A percentile compares a stretch with the other conserved stretches of the same genome.
Conservation (phyloP, 2,888 invertebrate genomes). For the Rhogogaster chlorosoma region DNA sequence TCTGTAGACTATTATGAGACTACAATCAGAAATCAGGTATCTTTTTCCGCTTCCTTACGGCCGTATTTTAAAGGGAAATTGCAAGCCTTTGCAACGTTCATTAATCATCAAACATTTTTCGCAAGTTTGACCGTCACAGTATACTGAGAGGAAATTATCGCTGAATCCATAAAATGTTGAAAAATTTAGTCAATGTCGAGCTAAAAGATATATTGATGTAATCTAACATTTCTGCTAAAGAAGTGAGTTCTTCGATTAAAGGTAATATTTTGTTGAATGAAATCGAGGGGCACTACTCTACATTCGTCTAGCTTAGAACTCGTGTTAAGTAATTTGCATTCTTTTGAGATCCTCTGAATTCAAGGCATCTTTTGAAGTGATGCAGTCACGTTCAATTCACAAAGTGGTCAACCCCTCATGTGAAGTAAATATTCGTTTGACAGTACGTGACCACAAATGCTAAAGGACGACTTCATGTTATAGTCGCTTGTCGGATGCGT, state of each 20-base stretch:
- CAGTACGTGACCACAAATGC: not conserved
- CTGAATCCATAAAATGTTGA: not conserved
- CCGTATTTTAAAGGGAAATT: not conserved
- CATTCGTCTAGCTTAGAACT: not conserved
- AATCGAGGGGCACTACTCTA: not conserved
- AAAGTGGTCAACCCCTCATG: not conserved
- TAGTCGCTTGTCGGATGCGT: not conserved
- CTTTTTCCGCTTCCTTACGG: not conserved
- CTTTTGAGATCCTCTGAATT: not conserved
- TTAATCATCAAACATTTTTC: not conserved
- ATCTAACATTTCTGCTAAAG: not conserved
- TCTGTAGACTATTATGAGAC: not conserved
- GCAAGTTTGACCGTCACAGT: not conserved
- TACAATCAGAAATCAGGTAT: conserved; percentile 2
- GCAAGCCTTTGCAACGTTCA: not conserved
- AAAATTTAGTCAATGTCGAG: not conserved
- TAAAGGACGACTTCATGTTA: too few relatives aligned
- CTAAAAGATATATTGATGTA: not conserved
- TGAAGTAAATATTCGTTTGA: not conserved
- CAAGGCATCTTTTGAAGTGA: not conserved
- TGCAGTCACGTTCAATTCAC: not conserved
- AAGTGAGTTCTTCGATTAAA: not conserved
- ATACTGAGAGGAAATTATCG: not conserved
- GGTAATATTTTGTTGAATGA: not conserved
- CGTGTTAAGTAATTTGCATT: not conserved